These are phyloP conservation scores for Parthenolecanium corni DNA, from an alignment of 2,888 invertebrate genomes.

Conservation along the genomic window DNA sequence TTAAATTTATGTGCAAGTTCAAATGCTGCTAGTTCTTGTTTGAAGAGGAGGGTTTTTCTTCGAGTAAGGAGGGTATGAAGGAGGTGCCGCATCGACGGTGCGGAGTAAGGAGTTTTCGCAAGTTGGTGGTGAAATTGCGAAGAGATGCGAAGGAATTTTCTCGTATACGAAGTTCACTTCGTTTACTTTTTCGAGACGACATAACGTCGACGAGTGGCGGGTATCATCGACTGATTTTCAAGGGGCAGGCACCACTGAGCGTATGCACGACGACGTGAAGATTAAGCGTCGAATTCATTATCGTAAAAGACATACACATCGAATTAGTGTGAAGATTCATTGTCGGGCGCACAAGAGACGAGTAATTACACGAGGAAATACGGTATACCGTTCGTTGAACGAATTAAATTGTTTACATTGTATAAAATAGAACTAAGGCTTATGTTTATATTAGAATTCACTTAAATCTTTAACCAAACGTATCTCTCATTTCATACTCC, in stretches of 20 bases:
- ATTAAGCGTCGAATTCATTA: constrained; percentile 22
- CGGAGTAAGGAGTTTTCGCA: no score
- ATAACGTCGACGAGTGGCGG: no score
- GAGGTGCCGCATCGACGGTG: no score
- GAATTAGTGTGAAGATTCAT: constrained; percentile 16
- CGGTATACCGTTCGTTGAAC: constrained; percentile 4
- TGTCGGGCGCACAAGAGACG: constrained; percentile 2
- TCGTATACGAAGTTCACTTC: no score
- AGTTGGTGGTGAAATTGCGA: no score
- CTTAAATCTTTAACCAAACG: background rate
- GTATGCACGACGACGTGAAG: background rate
- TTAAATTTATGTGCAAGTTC: no score
- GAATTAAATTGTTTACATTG: constrained; percentile 24
- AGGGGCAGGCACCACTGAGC: background rate
- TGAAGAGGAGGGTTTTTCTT: no score
- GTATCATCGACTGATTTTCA: background rate
- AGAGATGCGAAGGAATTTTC: no score
- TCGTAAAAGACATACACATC: constrained; percentile 3
- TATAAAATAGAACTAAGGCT: constrained; percentile 13
- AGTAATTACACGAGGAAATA: constrained; percentile 18
- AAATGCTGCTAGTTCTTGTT: no score
- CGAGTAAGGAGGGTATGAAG: no score
- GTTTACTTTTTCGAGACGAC: no score
- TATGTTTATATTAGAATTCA: constrained; percentile 23
- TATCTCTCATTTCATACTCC: constrained; percentile 2